These are phyloP conservation scores for Synanthedon andrenaeformis DNA, from an alignment of 2,888 invertebrate genomes.

Conservation along the genomic window DNA sequence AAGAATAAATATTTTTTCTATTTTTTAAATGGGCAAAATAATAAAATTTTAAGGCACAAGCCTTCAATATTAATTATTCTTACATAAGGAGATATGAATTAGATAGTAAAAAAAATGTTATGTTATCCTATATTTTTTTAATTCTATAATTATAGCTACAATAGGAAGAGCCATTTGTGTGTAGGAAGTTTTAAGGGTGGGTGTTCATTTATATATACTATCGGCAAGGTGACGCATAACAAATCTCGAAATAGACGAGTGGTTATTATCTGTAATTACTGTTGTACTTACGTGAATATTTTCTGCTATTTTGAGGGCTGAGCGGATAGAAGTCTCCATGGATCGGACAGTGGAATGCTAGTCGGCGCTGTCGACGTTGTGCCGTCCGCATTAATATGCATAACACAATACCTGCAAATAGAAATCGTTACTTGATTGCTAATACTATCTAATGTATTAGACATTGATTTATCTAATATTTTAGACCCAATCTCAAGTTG, in stretches of 20 bases:
- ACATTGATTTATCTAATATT: neutral
- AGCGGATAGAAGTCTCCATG: slow-evolving; percentile 84
- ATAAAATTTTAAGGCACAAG: too few species aligned
- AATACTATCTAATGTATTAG: neutral
- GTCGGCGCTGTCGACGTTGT: slow-evolving; percentile 73
- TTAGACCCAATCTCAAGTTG: too few species aligned
- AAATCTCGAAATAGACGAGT: neutral
- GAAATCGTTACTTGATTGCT: neutral
- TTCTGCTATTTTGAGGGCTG: slow-evolving; percentile 72
- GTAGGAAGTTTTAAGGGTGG: too few species aligned
- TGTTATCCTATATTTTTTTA: too few species aligned
- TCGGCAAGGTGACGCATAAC: neutral
- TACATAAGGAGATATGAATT: too few species aligned
- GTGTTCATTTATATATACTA: neutral
- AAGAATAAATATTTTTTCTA: too few species aligned
- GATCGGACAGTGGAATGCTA: slow-evolving; percentile 82
- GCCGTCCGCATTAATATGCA: slow-evolving; percentile 77
- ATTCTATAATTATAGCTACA: too few species aligned
- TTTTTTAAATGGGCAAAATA: too few species aligned
- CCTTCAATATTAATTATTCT: too few species aligned
- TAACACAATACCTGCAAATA: slow-evolving; percentile 70
- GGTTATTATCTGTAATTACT: neutral
- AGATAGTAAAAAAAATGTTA: too few species aligned
- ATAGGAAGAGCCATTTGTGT: too few species aligned
- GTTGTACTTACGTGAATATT: slow-evolving; percentile 56